A percentile compares a stretch with the other conserved stretches of the same genome.
Conservation (phyloP, 2,888 invertebrate species). For the Apamea crenata region DNA sequence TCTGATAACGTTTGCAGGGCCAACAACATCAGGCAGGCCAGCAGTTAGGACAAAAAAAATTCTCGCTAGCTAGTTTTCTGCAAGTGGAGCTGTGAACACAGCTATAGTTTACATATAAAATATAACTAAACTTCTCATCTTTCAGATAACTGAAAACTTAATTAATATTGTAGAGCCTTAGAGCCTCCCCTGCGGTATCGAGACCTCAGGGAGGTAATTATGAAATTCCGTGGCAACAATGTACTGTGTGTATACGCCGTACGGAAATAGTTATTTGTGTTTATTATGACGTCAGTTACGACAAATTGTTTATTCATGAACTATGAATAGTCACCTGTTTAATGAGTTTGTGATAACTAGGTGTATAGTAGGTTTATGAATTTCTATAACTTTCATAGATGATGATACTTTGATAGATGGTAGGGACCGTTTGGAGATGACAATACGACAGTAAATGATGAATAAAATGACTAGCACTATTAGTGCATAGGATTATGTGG, state of each 20-base stretch:
- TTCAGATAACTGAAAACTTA: conserved; percentile 51
- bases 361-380: neutral
- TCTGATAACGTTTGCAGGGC: too few relatives aligned
- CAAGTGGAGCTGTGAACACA: too few relatives aligned
- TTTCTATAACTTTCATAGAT: too few relatives aligned
- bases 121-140: conserved; percentile 25
- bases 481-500: neutral
- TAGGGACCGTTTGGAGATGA: neutral
- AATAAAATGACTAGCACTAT: neutral
- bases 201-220: conserved; percentile 50
- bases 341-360: neutral
- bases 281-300: conserved; percentile 8
- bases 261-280: conserved; percentile 27
- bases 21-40: too few relatives aligned
- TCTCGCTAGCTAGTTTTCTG: neutral
- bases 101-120: conserved; percentile 19
- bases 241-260: conserved; percentile 12
- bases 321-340: conserved; percentile 1
- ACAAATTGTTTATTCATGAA: conserved; percentile 33
- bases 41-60: too few relatives aligned
- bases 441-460: neutral
- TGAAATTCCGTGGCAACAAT: conserved; percentile 53
- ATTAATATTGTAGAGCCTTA: conserved; percentile 56
- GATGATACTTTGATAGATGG: too few relatives aligned
- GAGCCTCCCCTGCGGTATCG: conserved; percentile 30